These are phyloP conservation scores for Dynastes tityus DNA, from an alignment of 2,888 invertebrate genomes.

Conservation along the genomic window DNA sequence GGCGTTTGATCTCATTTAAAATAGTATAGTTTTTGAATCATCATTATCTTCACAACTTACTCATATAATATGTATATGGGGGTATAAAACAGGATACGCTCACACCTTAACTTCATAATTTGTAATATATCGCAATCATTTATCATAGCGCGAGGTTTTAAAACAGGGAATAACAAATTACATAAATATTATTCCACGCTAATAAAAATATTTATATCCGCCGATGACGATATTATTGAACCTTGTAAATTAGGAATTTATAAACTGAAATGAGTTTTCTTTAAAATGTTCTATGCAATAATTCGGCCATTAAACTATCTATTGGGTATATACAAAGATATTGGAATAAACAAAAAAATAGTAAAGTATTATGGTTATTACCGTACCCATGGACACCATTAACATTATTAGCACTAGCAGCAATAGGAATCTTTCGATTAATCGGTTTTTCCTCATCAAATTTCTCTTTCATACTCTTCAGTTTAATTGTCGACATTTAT, in stretches of 20 bases:
- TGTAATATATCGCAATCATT: not conserved
- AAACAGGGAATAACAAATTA: not conserved
- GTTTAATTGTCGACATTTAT: slow-evolving; percentile 18
- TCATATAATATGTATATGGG: no score
- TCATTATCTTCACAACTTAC: no score
- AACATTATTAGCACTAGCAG: slow-evolving; percentile 16
- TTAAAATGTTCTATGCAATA: not conserved
- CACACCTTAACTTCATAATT: not conserved
- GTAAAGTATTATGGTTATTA: no score
- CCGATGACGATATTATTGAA: slow-evolving; percentile 3
- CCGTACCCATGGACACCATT: slow-evolving; percentile 9
- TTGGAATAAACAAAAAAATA: not conserved
- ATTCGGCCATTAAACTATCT: not conserved
- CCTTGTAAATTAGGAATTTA: slow-evolving; percentile 3
- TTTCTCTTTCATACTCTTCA: slow-evolving; percentile 50
- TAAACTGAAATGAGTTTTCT: slow-evolving; percentile 4
- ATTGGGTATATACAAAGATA: not conserved
- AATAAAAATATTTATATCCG: slow-evolving; percentile 7
- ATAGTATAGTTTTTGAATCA: no score
- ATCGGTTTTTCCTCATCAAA: slow-evolving; percentile 46
- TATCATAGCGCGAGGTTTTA: not conserved
- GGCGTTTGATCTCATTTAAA: no score
- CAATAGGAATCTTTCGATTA: slow-evolving; percentile 28
- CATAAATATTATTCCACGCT: not conserved
- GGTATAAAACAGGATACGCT: not conserved